Percentiles rank a stretch among this genome's conserved stretches.
These are phyloP conservation scores for Cygnus olor DNA, from an alignment of 2,797 vertebrate genomes.

Conservation along the genomic window DNA sequence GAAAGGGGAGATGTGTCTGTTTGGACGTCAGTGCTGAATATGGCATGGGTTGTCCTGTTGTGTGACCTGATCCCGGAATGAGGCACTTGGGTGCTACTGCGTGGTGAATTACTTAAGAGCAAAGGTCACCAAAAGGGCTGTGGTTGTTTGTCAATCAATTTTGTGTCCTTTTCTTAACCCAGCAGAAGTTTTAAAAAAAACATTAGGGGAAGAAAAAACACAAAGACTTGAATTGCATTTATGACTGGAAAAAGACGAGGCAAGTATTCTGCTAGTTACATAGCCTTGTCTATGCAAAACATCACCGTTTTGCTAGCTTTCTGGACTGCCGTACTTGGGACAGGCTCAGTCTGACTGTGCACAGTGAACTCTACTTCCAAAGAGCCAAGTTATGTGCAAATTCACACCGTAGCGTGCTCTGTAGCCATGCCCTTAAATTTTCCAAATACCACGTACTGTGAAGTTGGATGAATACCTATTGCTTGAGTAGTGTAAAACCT, in stretches of 20 bases:
- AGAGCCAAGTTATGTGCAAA: not conserved
- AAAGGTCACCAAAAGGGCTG: not conserved
- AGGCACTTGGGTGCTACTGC: not conserved
- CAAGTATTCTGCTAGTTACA: not conserved
- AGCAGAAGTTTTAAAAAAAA: not conserved
- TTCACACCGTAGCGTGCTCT: not conserved
- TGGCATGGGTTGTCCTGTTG: not conserved
- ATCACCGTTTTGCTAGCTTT: not conserved
- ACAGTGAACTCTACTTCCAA: not conserved
- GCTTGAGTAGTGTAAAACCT: not conserved
- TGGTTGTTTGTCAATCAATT: not conserved
- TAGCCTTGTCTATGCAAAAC: not conserved
- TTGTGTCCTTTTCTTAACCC: not conserved
- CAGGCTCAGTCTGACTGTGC: not conserved
- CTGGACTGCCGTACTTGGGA: not conserved
- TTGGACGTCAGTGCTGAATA: not conserved
- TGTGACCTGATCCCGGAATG: not conserved
- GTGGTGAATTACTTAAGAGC: not conserved
- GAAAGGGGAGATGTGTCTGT: not conserved
- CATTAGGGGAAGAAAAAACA: not conserved
- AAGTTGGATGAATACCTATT: not conserved
- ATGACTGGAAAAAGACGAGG: not conserved
- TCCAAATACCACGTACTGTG: not conserved
- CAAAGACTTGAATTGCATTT: fast-evolving
- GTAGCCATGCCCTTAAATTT: not conserved